Base-by-base conservation (phyloP, 2,888 invertebrate species). In the Andrena flavipes region DNA sequence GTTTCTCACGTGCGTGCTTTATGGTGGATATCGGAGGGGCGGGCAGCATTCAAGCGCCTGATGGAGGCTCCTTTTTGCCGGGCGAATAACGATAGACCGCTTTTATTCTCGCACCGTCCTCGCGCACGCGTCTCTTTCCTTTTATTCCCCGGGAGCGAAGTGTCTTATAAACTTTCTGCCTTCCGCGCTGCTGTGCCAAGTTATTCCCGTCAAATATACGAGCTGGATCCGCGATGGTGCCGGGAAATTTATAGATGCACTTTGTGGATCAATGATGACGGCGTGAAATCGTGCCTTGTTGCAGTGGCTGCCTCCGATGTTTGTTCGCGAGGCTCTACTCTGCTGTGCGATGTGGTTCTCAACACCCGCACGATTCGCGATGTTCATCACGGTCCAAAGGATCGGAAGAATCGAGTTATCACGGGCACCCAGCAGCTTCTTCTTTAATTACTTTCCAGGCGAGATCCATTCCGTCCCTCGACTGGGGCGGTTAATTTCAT, bases 1-100 rank as follows among this genome's bases (percentile, higher is more conserved):
- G 59, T 80, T 78, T 54, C 78, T 80, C 80, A 80, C 80, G 78
- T 71, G 80, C 78, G 70, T 80, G 78, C 69, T 80, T 80, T 80
- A 78, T 65, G 70, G 65, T 23, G 65, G 78, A 70, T 77, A 77
- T 80, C 78, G 64, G 51, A 7, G 67, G 30, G 42, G 7, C 10
- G 56, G 54, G n/a, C 51, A 35, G 16, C 48, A 29, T 59, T 56
- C 65, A 42, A 60, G 49, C 23, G 42, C 30, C 63, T 51, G 33
- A n/a, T 33, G 30, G 29, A n/a, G 69, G 49, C 42, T 48, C 59
- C 65, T 23, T 70, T 78, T 62, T 65, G 60, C 60, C 64, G 29
- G n/a, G 7, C 68, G 67, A 72, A 72, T 68, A 78, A 80, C 71
- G 63, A 63, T 67, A 63, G 72, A 56, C 62, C n/a, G 79, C 29